phyloP scores from a whole-genome alignment of 2,888 invertebrate genomes.

The Anoncus sp. region DNA sequence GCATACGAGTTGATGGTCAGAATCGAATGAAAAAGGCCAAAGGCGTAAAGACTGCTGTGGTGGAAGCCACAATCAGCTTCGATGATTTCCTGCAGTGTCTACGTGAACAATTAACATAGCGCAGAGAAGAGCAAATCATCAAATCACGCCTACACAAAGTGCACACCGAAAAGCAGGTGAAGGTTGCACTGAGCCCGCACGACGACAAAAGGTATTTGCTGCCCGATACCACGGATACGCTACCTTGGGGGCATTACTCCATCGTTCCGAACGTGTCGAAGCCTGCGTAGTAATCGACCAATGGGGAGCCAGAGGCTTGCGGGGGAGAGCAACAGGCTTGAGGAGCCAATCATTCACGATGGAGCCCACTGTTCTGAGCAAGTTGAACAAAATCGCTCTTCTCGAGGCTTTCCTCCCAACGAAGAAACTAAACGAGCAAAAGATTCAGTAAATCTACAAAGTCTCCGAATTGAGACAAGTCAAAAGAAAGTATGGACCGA shows the following conservation, averaged over 20 bases:
- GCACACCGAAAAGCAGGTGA: slow-evolving; percentile 40
- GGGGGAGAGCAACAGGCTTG: too few species aligned
- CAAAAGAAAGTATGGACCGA: slow-evolving; percentile 32
- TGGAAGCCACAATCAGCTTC: slow-evolving; percentile 53
- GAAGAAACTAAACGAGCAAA: slow-evolving; percentile 23
- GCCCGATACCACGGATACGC: slow-evolving; percentile 72
- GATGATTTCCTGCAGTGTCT: slow-evolving; percentile 44
- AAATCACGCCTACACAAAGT: slow-evolving; percentile 38
- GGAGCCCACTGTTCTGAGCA: slow-evolving; percentile 4
- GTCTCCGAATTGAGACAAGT: slow-evolving; percentile 26
- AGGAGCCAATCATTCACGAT: slow-evolving; percentile 19
- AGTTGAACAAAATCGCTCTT: slow-evolving; percentile 48
- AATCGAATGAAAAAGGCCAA: too few species aligned
- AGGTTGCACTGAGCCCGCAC: slow-evolving; percentile 53
- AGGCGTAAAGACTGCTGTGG: slow-evolving; percentile 63
- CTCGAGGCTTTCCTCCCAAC: slow-evolving; percentile 32
- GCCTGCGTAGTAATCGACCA: too few species aligned
- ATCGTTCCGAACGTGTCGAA: too few species aligned
- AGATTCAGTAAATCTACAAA: slow-evolving; percentile 13
- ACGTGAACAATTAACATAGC: background rate
- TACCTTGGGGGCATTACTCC: slow-evolving; percentile 76
- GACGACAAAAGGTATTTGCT: slow-evolving; percentile 76
- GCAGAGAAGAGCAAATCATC: slow-evolving; percentile 8
- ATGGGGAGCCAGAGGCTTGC: too few species aligned
- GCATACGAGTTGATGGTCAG: background rate